Evolutionary conservation across 2,888 invertebrate species (phyloP), one percentile per base, ranked within the genome.

Genomic region (Hipparchia semele): DNA sequence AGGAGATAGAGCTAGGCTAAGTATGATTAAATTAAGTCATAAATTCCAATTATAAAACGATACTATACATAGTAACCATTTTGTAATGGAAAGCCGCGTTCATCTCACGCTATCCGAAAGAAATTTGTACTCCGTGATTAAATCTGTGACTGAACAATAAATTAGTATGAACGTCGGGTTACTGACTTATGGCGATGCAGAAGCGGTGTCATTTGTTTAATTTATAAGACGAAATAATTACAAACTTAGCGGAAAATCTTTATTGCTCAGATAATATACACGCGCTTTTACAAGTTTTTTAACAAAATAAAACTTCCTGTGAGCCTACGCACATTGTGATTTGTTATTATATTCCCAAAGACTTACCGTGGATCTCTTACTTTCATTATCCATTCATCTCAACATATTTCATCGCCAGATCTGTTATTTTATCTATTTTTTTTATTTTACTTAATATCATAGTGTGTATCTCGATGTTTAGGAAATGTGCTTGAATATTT

Each of bases 11-110:
- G 46, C 23, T 9, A 13, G 46, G 13, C 45, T 9, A 10, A 61
- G 46, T 53, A 66, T 61, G 60, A 71, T 12, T n/a, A 58, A 58
- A 73, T 70, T 71, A 58, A 75, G 51, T 68, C 59, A 67, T 75
- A 67, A 73, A 75, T 70, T 65, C 51, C 12, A 56, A 70, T 69
- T 69, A 75, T 61, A 51, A 61, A 67, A 72, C 70, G 65, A 72
- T 67, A 65, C 33, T 51, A 64, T 64, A 73, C 72, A 77, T 76
- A 76, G 61, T 68, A 77, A 75, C 59, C 67, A 73, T 76, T 77
- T 58, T 73, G 74, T 72, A 74, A 74, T 77, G 74, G 79, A 78
- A 79, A 80, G 79, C 77, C 58, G 64, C 76, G 72, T 73, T 77
- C 75, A 77, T 77, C 73, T 75, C 78, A 78, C 79, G 80, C 79